Evolutionary conservation across 2,797 vertebrate genomes (phyloP), one percentile per base, ranked within the genome.

Genomic region (Rhinogobio ventralis): DNA sequence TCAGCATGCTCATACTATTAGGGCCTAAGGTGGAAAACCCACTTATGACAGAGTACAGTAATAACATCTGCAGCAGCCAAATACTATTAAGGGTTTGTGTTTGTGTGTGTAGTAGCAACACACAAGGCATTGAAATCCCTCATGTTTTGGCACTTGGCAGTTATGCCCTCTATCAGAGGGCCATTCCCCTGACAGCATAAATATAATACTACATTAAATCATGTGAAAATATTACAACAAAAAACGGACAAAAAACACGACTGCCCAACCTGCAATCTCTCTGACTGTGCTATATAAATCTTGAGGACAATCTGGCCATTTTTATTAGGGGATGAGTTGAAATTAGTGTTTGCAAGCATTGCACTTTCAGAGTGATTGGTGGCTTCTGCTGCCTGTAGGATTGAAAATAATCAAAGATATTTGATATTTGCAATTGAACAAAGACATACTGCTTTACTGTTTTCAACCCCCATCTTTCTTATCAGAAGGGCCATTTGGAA

Each of bases 21-120:
- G 23, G 39, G 28, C 83, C 83, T 71, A 57, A 78, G 74, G 74
- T 78, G 36, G 81, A 69, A 72, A 84, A 77, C 62, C 20, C 51
- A 69, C 62, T 84, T 69, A 84, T 84, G 75, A 84, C 66, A 23
- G 39, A 84, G 75, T 78, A 71, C 66, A 78, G 74, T 84, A 84
- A 84, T 84, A 84, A 84, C 36, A 78, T 84, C 75, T 62, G 64
- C 51, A 78, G 36, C 19, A 71, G 51, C 49, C 74, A 84, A 84
- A 84, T 71, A 60, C 66, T 71, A 79, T 84, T 84, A 84, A 45
- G 51, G 17, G 81, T n/a, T 30, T 11, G 49, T 28, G 64, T 42
- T 20, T 42, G 49, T 60, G 36, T 60, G 51, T 67, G 69, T 17
- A 73, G 71, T 19, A 53, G 23, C 57, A 75, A 53, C 71, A 75